Base-by-base conservation (phyloP, 2,113 vertebrate genomes). In the Sarotherodon lohbergeri region DNA sequence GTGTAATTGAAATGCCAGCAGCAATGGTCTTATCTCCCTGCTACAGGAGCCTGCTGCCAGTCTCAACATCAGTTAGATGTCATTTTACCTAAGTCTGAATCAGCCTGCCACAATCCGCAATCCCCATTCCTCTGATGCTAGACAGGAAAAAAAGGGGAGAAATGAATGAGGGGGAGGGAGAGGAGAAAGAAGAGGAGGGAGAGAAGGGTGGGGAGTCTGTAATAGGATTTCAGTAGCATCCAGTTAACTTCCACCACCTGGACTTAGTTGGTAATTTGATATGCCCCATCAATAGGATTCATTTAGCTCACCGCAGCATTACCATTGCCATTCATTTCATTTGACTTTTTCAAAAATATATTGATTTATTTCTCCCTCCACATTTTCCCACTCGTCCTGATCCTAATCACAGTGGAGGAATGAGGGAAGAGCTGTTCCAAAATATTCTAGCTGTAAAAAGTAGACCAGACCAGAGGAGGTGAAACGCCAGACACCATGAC, bases 1-100 rank as follows among this genome's bases (percentile, higher is more conserved):
- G 96, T 96, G 96, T 97, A 97, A 97, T 97, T 97, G 97, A 97
- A 97, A 97, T 97, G 96, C 97, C 97, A 97, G 95, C 96, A 97
- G 96, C 97, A 95, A 96, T 96, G 96, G 96, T 96, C 96, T 97
- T 97, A 97, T 97, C 97, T 97, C 95, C 87, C 91, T 91, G 94
- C 95, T 96, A 96, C 96, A 97, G 97, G 96, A 97, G 96, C 97
- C 94, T 94, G 95, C 96, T 96, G 96, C 95, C 96, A 96, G 96
- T 96, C 96, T 97, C 96, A 97, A 97, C 96, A 97, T 97, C 96
- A 97, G 96, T 97, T 96, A 97, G 96, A 97, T 97, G 96, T 97
- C 96, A 97, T 97, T 97, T 97, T 97, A 97, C 96, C 97, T 95
- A 95, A 95, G 96, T 96, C 96, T 96, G 96, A 97, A 97, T 96